Percentiles rank a stretch among this genome's conserved stretches.
Evolutionary conservation across 1,140 invertebrate genomes (phyloP).

Genomic region (Lucilia sericata): DNA sequence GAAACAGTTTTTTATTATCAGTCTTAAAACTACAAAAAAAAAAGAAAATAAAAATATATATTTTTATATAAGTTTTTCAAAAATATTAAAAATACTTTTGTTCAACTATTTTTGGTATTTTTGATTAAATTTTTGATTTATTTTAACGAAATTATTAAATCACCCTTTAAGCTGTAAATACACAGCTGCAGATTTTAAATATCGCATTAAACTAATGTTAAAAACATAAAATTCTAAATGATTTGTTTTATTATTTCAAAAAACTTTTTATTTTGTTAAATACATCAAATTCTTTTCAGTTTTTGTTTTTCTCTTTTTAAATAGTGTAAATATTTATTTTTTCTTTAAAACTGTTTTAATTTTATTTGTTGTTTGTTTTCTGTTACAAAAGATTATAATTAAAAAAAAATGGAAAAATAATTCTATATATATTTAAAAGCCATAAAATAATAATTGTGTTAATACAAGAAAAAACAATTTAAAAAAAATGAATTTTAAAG

Average conservation of each 20-base stretch:
- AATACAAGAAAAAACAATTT: background rate
- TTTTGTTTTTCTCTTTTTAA: background rate
- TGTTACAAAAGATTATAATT: background rate
- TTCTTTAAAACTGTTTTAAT: slow-evolving; percentile 25
- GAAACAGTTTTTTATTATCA: too few relatives aligned
- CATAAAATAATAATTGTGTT: slow-evolving; percentile 9
- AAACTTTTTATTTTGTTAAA: background rate
- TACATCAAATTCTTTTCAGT: background rate
- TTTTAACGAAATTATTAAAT: too few relatives aligned
- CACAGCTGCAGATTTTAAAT: too few relatives aligned
- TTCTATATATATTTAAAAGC: background rate
- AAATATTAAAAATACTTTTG: background rate
- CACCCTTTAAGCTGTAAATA: too few relatives aligned
- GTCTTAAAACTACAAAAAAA: too few relatives aligned
- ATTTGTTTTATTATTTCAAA: background rate
- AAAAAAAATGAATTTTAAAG: slow-evolving; percentile 4
- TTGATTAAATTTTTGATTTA: too few relatives aligned
- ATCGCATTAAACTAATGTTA: too few relatives aligned
- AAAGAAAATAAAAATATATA: background rate
- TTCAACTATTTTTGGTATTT: too few relatives aligned
- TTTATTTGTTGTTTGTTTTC: background rate
- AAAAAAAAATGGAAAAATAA: background rate
- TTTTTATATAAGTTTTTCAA: background rate
- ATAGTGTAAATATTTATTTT: background rate
- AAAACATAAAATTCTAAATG: background rate